Base-by-base conservation (phyloP, 2,797 vertebrate genomes). In the Limosa lapponica region DNA sequence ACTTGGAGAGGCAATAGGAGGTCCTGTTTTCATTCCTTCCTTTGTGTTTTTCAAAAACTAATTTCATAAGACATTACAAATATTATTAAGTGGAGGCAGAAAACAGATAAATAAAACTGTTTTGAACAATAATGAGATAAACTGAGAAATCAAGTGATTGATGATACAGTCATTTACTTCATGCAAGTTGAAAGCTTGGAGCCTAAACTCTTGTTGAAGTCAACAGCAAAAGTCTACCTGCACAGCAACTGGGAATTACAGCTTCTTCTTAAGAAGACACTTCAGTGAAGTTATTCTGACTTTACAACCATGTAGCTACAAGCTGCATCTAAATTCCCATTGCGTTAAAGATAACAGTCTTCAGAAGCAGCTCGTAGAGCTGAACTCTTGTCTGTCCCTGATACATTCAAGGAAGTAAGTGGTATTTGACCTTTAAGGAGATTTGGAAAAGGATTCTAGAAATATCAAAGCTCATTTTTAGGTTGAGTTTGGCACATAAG, bases 21-120 rank as follows among this genome's bases (percentile, higher is more conserved):
- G 82, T 95, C 95, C 78, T 94, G 73, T 89, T 92, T 91, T 90
- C 78, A 65, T 48, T 92, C 48, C 22, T 82, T 70, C 43, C 65
- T 90, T 89, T 90, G 48, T 82, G 46, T 54, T 90, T 88, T 91
- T 89, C 71, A 69, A 94, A 96, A 96, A 64, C 39, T 86, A 72
- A 93, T 95, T 95, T 90, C 73, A 89, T 87, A 95, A 91, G 18
- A 80, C 66, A 90, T 95, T 96, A 79, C 25, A 90, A 90, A 80
- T 86, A 80, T 77, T 92, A 91, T 86, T 91, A 87, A 95, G 30
- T 67, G 24, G 32, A 90, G 22, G 10, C n/a, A 93, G 58, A 48
- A 91, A 92, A 85, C 9, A 69, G 81, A 89, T 64, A 93, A 93
- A 87, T 92, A 85, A 90, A 96, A 59, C 32, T 90, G 37, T 85